phyloP scores from a whole-genome alignment of 2,888 invertebrate species.

The Incurvaria masculella region DNA sequence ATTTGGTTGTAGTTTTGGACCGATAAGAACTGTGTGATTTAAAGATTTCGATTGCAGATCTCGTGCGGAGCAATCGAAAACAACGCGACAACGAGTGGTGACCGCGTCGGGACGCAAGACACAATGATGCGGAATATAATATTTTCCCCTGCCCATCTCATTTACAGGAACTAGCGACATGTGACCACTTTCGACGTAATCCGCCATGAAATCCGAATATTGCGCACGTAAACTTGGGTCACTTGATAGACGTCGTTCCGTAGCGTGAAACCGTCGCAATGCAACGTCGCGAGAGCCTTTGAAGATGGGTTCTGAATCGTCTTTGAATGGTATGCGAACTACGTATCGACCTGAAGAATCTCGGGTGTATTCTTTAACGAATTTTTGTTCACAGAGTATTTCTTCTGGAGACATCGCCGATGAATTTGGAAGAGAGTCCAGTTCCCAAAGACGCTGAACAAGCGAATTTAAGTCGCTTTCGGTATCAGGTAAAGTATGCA shows the following conservation, averaged over 20 bases:
- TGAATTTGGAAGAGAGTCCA: conserved; percentile 4
- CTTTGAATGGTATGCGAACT: not conserved
- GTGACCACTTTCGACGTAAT: conserved; percentile 1
- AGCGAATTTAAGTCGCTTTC: conserved; percentile 1
- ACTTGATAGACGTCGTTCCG: conserved; percentile 4
- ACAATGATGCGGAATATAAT: conserved; percentile 1
- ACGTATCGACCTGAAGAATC: not conserved
- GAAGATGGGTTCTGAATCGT: not conserved
- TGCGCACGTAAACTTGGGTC: conserved; percentile 4
- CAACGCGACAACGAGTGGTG: not conserved
- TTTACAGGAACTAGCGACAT: not conserved
- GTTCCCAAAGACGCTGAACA: conserved; percentile 7
- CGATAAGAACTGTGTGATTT: not conserved
- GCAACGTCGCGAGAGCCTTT: conserved; percentile 4
- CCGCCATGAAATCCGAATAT: conserved; percentile 3
- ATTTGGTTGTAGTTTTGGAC: not conserved
- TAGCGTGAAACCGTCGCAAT: conserved; percentile 3
- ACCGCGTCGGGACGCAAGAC: not conserved
- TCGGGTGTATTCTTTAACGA: not conserved
- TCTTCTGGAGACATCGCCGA: not conserved
- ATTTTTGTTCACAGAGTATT: not conserved
- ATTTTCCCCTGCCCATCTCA: not conserved
- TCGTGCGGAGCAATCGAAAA: not conserved
- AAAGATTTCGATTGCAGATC: not conserved
- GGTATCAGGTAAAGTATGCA: too few species aligned